Evolutionary conservation across 2,888 invertebrate species (phyloP), one percentile per base, ranked within the genome.

Genomic region (Sphaerophoria taeniata): DNA sequence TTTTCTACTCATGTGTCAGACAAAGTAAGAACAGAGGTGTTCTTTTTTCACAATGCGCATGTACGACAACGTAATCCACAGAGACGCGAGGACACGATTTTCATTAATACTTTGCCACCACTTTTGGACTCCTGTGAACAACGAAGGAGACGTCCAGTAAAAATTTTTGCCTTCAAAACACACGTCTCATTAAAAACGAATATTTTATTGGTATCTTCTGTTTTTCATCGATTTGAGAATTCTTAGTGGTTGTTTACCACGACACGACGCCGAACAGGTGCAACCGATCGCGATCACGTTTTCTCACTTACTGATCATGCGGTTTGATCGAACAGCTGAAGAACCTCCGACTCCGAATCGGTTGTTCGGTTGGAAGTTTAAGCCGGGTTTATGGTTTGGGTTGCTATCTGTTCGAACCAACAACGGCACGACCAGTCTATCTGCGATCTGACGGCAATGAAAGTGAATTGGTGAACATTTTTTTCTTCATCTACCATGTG

Each of bases 281-380:
- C 89, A 90, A 91, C 91, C 90, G 89, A 88, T 89, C 92, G 89
- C 90, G 89, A 90, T 89, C 90, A 89, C 90, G 90, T 90, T 90
- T 89, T 88, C 89, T 90, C 90, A 89, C 89, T 89, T 88, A 91
- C 91, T 91, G 90, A 89, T 89, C 86, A 87, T 70, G 75, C 72
- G 73, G 75, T 79, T 87, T 82, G 87, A 87, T 86, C 88, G 83
- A 79, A 53, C 73, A 43, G 49, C 81, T 58, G 16, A 55, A 60
- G 76, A 85, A 77, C 81, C 85, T 43, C 36, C 33, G 63, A 45
- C 85, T 43, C 36, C 33, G 63, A 45, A 56, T 63, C 2, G 43
- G 84, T 55, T 67, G 69, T 11, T 49, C 71, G n/a, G 71, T 3
- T 49, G 65, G 45, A 61, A 67, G 74, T 75, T 84, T 72, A 69